Conservation (phyloP, 2,888 invertebrate species). For the Heteromyza rotundicornis region DNA sequence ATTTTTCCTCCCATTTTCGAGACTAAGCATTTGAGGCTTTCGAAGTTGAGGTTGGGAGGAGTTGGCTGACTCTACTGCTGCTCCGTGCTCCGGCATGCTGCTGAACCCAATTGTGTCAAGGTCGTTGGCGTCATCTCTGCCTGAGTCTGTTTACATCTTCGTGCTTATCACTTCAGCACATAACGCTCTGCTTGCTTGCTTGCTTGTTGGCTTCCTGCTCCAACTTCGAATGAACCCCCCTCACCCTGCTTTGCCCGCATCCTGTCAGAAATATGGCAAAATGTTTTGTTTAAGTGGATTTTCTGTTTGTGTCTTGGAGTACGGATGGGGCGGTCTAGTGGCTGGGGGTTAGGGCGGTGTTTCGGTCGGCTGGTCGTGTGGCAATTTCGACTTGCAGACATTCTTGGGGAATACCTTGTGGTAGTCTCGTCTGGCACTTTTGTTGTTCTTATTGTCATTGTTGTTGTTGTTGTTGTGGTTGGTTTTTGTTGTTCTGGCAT, state of each 20-base stretch:
- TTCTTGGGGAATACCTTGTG: slow-evolving; percentile 53
- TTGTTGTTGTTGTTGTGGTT: not conserved
- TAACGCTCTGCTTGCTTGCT: not conserved
- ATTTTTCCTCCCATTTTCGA: no score
- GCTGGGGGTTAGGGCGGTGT: not conserved
- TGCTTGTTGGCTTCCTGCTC: no score
- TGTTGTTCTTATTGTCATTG: slow-evolving; percentile 12
- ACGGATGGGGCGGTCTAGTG: not conserved
- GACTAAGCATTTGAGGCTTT: no score
- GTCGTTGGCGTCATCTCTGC: slow-evolving; percentile 23
- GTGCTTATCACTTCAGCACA: not conserved
- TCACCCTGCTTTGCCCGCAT: not conserved
- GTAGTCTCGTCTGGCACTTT: slow-evolving; percentile 43
- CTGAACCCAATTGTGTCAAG: slow-evolving; percentile 31
- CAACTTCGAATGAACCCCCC: no score
- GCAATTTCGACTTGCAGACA: slow-evolving; percentile 29
- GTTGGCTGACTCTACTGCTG: no score
- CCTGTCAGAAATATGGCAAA: slow-evolving; percentile 12
- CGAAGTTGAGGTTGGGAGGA: no score
- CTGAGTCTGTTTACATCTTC: slow-evolving; percentile 16
- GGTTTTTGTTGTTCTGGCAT: slow-evolving; percentile 8
- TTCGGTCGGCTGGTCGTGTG: no score
- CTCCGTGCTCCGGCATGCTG: slow-evolving; percentile 8
- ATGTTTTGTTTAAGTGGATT: slow-evolving; percentile 29
- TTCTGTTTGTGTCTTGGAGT: slow-evolving; percentile 12